Evolutionary conservation across 2,888 invertebrate genomes (phyloP), one percentile per base, ranked within the genome.

Genomic region (Emmelina monodactyla): DNA sequence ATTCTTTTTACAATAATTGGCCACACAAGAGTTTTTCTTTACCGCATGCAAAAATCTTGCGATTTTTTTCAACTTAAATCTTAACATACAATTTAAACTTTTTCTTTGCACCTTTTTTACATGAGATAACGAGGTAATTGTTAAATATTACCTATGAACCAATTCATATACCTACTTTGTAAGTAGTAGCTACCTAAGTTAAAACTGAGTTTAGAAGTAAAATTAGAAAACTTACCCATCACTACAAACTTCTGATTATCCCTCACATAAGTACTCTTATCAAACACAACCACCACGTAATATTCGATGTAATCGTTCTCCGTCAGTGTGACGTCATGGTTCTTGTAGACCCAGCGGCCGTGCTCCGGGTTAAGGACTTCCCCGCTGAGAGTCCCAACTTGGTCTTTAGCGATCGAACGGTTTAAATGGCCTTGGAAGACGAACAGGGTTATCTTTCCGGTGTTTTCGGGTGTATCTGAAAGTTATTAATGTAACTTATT

Each of bases 391-490:
- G 75, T 61, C 0, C 88, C 89, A 1, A 71, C 64, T 34, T 82
- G 78, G 5, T 63, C 66, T 2, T 57, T 47, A 0, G 43, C 54
- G 38, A 88, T 83, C 0, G 54, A 50, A 15, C 73, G 66, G 55
- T 88, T 88, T 11, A 86, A 49, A 42, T 85, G 85, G 0, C 84
- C 86, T 62, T 88, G 85, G 55, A 88, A 88, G 0, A 75, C 84
- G 49, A 88, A 87, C 4, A 84, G 52, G 32, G 65, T 19, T 19
- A 19, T 5, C 9, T 19, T 19, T 19, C 5, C 19, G 9, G 19
- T 19, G 19, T 19, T 19, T 19, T 6, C 19, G 19, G 9, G 19
- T 19, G 9, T 19, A 9, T 19, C 5, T 19, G 19, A n/a, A n/a
- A n/a, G n/a, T n/a, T n/a, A n/a, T n/a, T n/a, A n/a, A n/a, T n/a